Percentiles rank a stretch among this genome's conserved stretches.
phyloP scores from a whole-genome alignment of 1,140 invertebrate genomes.

The Tyrophagus putrescentiae region DNA sequence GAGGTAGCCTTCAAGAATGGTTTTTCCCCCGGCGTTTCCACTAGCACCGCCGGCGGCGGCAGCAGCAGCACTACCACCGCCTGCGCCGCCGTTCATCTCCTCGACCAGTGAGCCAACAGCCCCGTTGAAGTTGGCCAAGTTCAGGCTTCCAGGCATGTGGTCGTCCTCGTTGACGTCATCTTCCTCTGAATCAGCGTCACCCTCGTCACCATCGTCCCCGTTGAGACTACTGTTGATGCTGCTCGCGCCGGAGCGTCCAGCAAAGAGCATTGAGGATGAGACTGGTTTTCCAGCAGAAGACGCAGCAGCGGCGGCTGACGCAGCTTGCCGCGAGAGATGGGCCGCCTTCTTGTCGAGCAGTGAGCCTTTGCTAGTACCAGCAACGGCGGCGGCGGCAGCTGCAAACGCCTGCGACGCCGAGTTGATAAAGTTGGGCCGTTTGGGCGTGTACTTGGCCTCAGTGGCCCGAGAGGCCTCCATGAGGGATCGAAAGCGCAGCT shows the following conservation, averaged over 20 bases:
- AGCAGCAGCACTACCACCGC: background rate
- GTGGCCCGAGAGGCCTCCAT: background rate
- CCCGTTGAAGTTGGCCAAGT: background rate
- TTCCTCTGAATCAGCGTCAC: background rate
- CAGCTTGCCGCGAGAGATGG: background rate
- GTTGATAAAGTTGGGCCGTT: constrained; percentile 13
- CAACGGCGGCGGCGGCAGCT: background rate
- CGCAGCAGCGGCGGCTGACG: background rate
- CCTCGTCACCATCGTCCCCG: constrained; percentile 7
- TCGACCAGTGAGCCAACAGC: too few species aligned
- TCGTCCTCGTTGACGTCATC: background rate
- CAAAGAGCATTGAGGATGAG: too few species aligned
- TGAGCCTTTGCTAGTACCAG: background rate
- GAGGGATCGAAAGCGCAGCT: constrained; percentile 26
- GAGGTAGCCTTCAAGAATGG: constrained; percentile 12
- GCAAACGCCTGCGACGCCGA: background rate
- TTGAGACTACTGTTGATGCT: constrained; percentile 15
- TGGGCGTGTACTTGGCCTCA: background rate
- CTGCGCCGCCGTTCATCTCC: too few species aligned
- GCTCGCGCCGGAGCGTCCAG: constrained; percentile 7
- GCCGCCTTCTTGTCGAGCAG: constrained; percentile 7
- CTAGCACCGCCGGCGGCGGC: background rate
- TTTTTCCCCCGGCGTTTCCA: constrained; percentile 2
- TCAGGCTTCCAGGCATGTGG: background rate
- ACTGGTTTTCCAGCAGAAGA: background rate